Conservation (phyloP, 2,113 vertebrate species). For the Apus apus region DNA sequence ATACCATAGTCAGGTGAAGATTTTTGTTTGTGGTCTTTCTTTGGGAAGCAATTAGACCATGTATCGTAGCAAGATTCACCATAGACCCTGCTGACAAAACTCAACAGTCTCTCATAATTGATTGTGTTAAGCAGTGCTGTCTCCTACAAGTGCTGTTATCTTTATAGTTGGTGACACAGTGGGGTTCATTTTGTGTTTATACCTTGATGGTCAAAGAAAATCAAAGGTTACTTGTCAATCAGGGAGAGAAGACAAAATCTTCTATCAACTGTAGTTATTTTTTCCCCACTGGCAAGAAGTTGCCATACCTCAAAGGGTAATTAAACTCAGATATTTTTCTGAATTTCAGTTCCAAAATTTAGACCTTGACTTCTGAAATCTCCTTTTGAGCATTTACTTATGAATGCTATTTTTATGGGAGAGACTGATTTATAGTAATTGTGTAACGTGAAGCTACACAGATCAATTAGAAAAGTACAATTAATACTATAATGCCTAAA, state of each 20-base stretch:
- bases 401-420: constrained; percentile 79
- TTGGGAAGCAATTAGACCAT: not conserved
- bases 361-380: constrained; percentile 75
- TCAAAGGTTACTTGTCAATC: not conserved
- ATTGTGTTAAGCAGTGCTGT: not conserved
- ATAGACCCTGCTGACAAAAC: not conserved
- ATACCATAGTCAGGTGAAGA: not conserved
- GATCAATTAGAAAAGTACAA: constrained; percentile 60
- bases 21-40: not conserved
- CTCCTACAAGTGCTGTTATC: not conserved
- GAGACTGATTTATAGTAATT: constrained; percentile 76
- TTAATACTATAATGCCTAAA: constrained; percentile 58
- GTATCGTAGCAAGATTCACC: not conserved
- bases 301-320: constrained; percentile 70
- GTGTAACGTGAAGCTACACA: constrained; percentile 70
- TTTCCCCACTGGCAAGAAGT: constrained; percentile 68
- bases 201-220: not conserved
- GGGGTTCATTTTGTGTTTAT: not conserved
- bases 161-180: not conserved
- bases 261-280: not conserved
- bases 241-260: not conserved
- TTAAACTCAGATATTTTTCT: constrained; percentile 78
- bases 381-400: constrained; percentile 79
- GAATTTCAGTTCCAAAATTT: constrained; percentile 83
- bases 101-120: not conserved